Percentiles rank a stretch among this genome's conserved stretches.
Evolutionary conservation across 2,113 vertebrate species (phyloP).

Genomic region (Dasyprocta punctata): DNA sequence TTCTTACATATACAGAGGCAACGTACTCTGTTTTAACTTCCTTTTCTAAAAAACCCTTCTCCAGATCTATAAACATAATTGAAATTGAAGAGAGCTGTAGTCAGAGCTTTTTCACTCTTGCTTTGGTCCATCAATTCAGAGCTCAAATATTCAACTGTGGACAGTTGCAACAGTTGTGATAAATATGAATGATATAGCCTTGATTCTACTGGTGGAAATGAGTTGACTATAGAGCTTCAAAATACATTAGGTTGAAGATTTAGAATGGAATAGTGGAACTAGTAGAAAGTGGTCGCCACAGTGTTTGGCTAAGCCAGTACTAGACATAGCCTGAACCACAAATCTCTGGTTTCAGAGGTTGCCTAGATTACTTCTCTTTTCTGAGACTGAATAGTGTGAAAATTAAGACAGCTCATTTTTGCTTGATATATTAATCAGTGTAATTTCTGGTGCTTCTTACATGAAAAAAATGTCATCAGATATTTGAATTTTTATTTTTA

Average conservation of each 20-base stretch:
- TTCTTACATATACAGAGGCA: neutral
- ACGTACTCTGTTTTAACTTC: neutral
- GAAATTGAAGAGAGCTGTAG: neutral
- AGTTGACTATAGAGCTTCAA: neutral
- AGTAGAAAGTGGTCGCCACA: neutral
- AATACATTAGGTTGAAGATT: neutral
- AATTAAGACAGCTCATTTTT: neutral
- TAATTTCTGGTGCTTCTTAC: conserved; percentile 12
- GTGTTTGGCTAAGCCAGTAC: neutral
- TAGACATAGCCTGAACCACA: neutral
- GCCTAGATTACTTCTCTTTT: neutral
- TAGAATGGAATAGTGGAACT: neutral
- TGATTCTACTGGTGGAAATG: neutral
- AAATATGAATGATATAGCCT: neutral
- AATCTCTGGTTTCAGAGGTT: neutral
- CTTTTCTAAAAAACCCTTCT: neutral
- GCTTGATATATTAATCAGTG: neutral
- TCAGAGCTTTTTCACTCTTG: neutral
- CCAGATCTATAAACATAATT: neutral
- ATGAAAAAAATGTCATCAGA: neutral
- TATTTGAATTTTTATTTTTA: neutral
- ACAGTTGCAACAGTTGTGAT: neutral
- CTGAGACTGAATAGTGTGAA: neutral
- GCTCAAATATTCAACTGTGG: neutral
- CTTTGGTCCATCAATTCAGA: neutral